These are phyloP conservation scores for Ferrisia virgata DNA, from an alignment of 2,888 invertebrate genomes.

Conservation along the genomic window DNA sequence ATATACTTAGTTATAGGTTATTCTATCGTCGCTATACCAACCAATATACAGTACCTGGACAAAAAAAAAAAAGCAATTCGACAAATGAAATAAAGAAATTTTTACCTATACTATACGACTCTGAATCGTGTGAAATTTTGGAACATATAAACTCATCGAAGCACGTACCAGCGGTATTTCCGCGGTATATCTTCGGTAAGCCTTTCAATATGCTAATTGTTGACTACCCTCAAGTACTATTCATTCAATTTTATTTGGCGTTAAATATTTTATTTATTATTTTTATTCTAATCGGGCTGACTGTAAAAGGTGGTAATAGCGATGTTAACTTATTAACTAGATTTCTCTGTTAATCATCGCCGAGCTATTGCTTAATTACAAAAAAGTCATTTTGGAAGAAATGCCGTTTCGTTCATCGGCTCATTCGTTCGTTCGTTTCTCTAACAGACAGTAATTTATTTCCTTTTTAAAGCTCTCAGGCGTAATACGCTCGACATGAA, in stretches of 20 bases:
- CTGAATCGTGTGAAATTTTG: neutral
- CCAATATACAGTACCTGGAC: neutral
- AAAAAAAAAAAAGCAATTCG: neutral
- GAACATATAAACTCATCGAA: neutral
- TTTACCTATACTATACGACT: neutral
- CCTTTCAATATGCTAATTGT: slow-evolving; percentile 22
- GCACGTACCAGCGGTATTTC: neutral
- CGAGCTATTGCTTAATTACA: slow-evolving; percentile 21
- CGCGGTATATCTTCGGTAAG: neutral
- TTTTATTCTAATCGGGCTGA: neutral
- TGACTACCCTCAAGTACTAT: slow-evolving; percentile 15
- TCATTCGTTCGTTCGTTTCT: neutral
- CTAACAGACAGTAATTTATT: slow-evolving; percentile 29
- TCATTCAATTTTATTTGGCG: neutral
- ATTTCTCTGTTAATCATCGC: slow-evolving; percentile 32
- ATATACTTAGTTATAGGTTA: too few relatives aligned
- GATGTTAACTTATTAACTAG: slow-evolving; percentile 33
- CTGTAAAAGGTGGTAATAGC: slow-evolving; percentile 7
- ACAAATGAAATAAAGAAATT: neutral
- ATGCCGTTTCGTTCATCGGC: neutral
- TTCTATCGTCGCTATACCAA: neutral
- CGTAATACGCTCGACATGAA: slow-evolving; percentile 29
- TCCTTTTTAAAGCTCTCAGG: slow-evolving; percentile 21
- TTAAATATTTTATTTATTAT: slow-evolving; percentile 20
- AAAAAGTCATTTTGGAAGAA: slow-evolving; percentile 30